Evolutionary conservation across 2,888 invertebrate species (phyloP).

Genomic region (Monopis laevigella): DNA sequence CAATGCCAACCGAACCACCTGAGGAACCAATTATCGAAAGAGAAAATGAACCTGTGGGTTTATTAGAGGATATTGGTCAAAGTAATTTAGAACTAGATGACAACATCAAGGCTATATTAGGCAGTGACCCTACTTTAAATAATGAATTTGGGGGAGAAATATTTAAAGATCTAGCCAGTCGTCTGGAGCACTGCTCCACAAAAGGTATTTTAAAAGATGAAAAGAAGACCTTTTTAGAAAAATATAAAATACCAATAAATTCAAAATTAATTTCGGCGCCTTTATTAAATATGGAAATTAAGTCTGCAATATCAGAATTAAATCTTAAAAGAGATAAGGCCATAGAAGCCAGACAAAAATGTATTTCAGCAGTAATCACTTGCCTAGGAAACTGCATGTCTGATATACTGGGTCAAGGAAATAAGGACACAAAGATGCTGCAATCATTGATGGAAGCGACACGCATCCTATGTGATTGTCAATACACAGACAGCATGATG

Average conservation of each 20-base stretch:
- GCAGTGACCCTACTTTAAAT: constrained; percentile 15
- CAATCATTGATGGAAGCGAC: constrained; percentile 18
- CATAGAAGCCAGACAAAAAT: constrained; percentile 22
- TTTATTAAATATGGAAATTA: constrained; percentile 20
- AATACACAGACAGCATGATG: constrained; percentile 17
- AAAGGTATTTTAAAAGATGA: constrained; percentile 19
- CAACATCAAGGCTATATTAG: constrained; percentile 18
- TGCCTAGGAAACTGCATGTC: constrained; percentile 18
- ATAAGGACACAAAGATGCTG: constrained; percentile 8
- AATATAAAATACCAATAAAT: constrained; percentile 20
- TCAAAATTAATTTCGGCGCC: constrained; percentile 21
- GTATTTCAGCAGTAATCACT: constrained; percentile 18
- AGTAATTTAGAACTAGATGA: too few relatives aligned
- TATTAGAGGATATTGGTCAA: too few relatives aligned
- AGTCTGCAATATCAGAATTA: constrained; percentile 18
- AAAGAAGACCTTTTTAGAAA: constrained; percentile 18
- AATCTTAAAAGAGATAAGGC: constrained; percentile 20
- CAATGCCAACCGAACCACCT: too few relatives aligned
- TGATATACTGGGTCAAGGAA: constrained; percentile 10
- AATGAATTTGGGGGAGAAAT: constrained; percentile 19
- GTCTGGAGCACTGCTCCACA: constrained; percentile 19
- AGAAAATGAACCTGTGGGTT: too few relatives aligned
- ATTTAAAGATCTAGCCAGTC: constrained; percentile 19
- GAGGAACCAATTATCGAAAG: too few relatives aligned
- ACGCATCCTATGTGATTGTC: constrained; percentile 17